Conservation (phyloP, 2,113 vertebrate genomes). For the Laticauda laticaudata region DNA sequence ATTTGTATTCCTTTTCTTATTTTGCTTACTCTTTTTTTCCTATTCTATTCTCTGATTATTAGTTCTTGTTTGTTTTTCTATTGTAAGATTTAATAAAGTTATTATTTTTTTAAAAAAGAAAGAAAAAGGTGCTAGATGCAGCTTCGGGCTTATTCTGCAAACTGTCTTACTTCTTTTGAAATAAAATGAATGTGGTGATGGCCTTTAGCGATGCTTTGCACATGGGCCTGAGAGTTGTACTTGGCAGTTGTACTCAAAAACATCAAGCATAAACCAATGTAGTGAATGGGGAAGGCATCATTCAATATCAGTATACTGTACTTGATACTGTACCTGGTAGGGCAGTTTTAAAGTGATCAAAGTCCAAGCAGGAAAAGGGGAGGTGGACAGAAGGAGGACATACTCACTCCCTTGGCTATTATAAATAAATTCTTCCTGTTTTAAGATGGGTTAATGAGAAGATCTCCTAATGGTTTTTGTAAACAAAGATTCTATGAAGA, state of each 20-base stretch:
- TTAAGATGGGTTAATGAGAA: no score
- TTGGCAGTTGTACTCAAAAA: not conserved
- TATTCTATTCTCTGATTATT: not conserved
- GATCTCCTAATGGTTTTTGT: no score
- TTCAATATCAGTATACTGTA: not conserved
- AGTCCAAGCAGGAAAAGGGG: not conserved
- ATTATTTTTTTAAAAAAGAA: not conserved
- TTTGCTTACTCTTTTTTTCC: not conserved
- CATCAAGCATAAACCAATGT: not conserved
- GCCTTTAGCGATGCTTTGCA: not conserved
- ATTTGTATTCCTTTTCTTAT: not conserved
- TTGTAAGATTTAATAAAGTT: not conserved
- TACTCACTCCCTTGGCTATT: not conserved
- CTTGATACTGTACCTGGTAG: not conserved
- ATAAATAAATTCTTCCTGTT: no score
- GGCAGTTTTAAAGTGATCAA: not conserved
- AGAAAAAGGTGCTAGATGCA: not conserved
- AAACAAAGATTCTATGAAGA: not conserved
- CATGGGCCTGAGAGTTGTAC: not conserved
- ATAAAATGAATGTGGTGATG: not conserved
- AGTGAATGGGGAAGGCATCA: not conserved
- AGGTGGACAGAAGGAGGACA: not conserved
- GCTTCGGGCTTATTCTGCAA: not conserved
- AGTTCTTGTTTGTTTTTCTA: not conserved
- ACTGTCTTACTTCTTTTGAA: not conserved